These are phyloP conservation scores for Cyprinodon brontotheroides DNA, from an alignment of 2,113 vertebrate species.

Conservation along the genomic window DNA sequence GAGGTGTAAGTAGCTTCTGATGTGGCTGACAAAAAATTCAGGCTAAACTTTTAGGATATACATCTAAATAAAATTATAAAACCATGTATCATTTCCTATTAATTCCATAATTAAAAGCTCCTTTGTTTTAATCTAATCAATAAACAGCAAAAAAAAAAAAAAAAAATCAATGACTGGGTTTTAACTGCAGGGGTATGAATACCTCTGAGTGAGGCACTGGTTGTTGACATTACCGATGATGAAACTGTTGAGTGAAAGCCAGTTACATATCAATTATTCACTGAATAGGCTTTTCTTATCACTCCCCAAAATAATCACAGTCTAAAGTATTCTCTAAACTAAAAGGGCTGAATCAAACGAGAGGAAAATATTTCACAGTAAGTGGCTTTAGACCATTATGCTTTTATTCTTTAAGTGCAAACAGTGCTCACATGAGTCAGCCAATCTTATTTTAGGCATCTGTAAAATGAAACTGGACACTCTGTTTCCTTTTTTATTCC, in stretches of 20 bases:
- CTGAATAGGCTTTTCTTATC: constrained; percentile 40
- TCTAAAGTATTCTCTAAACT: constrained; percentile 35
- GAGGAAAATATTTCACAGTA: constrained; percentile 10
- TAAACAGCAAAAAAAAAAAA: not conserved
- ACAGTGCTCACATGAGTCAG: constrained; percentile 54
- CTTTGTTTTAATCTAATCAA: too few relatives aligned
- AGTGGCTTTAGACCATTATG: constrained; percentile 29
- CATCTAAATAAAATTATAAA: too few relatives aligned
- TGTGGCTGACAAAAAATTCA: too few relatives aligned
- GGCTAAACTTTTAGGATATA: too few relatives aligned
- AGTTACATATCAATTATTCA: constrained; percentile 63
- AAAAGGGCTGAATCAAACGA: constrained; percentile 51
- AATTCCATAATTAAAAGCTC: too few relatives aligned
- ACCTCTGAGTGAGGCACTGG: not conserved
- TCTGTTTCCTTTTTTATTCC: constrained; percentile 27
- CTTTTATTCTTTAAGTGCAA: constrained; percentile 48
- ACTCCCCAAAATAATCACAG: constrained; percentile 53
- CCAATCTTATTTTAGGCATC: constrained; percentile 30
- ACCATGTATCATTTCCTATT: too few relatives aligned
- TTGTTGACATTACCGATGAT: constrained; percentile 17
- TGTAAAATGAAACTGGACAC: constrained; percentile 44
- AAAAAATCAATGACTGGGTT: not conserved
- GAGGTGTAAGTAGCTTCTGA: too few relatives aligned
- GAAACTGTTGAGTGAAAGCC: constrained; percentile 26
- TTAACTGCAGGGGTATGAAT: not conserved